Evolutionary conservation across 2,888 invertebrate genomes (phyloP).

Genomic region (Nematopogon swammerdamellus): DNA sequence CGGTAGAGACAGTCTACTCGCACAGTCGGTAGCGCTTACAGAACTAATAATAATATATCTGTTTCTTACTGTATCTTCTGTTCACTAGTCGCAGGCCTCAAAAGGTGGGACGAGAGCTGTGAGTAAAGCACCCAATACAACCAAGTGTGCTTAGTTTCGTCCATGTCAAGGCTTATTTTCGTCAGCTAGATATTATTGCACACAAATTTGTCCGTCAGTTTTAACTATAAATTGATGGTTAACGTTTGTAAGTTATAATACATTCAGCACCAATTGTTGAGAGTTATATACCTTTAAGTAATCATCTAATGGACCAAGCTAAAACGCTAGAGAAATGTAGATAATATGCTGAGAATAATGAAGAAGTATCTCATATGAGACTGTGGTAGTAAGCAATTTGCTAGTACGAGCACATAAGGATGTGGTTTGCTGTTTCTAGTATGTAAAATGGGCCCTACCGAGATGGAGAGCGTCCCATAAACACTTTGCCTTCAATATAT

Average conservation of each 20-base stretch:
- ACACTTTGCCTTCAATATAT: conserved; percentile 37
- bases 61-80: conserved; percentile 20
- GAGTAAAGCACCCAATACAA: conserved; percentile 24
- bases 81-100: conserved; percentile 37
- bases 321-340: background rate
- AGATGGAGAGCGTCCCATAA: conserved; percentile 53
- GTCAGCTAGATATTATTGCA: background rate
- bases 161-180: background rate
- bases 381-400: too few species aligned
- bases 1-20: too few species aligned
- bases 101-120: conserved; percentile 43
- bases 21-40: too few species aligned
- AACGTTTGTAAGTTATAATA: too few species aligned
- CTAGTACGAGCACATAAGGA: too few species aligned
- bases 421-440: conserved; percentile 33
- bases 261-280: too few species aligned
- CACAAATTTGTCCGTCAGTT: too few species aligned
- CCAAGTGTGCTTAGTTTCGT: background rate
- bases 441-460: conserved; percentile 50
- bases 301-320: background rate
- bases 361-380: too few species aligned
- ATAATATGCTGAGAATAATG: too few species aligned
- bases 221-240: too few species aligned
- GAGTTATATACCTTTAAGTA: too few species aligned
- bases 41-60: too few species aligned